Conservation (phyloP, 2,113 vertebrate species). For the Amia ocellicauda region DNA sequence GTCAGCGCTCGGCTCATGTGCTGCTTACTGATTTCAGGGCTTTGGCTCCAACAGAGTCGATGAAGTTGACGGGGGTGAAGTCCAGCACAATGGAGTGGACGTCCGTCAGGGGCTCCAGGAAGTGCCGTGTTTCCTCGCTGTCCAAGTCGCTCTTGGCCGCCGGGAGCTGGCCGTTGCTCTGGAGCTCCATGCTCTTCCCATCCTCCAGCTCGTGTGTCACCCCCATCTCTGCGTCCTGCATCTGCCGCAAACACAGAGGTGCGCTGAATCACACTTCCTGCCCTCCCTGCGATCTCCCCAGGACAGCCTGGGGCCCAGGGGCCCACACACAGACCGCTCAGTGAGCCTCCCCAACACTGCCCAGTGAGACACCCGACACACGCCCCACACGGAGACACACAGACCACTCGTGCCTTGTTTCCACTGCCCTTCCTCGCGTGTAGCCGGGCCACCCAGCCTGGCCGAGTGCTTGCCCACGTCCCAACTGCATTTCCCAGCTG, state of each 20-base stretch:
- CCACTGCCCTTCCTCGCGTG: no score
- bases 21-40: conserved; percentile 81
- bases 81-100: conserved; percentile 84
- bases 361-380: no score
- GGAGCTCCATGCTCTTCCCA: conserved; percentile 36
- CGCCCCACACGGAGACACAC: no score
- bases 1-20: not conserved
- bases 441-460: no score
- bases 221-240: conserved; percentile 60
- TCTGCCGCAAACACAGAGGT: conserved; percentile 32
- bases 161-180: conserved; percentile 61
- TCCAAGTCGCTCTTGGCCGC: conserved; percentile 38
- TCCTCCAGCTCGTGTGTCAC: conserved; percentile 69
- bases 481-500: no score
- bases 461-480: no score
- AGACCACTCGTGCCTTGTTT: no score
- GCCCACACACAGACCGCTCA: not conserved
- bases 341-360: no score
- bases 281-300: not conserved
- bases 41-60: conserved; percentile 93
- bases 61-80: conserved; percentile 81
- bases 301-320: no score
- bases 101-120: conserved; percentile 57
- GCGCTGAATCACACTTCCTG: not conserved
- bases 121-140: conserved; percentile 62